Conservation (phyloP, 1,140 invertebrate species). For the Euwallacea fornicatus region DNA sequence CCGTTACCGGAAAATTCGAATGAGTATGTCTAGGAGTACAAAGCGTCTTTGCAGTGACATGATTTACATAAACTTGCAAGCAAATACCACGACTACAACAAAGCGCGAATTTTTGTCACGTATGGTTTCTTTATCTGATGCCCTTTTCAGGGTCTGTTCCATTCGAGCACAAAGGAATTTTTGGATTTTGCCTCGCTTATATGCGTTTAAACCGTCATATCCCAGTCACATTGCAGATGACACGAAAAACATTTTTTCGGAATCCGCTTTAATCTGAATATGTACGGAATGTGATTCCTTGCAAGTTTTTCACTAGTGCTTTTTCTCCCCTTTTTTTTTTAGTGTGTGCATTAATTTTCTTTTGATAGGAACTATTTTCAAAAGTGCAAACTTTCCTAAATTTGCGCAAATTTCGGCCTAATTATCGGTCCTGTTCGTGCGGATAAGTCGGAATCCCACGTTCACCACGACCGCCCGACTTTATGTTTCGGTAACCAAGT, state of each 20-base stretch:
- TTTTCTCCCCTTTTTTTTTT: no score
- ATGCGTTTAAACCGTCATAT: not conserved
- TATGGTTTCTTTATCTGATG: conserved; percentile 1
- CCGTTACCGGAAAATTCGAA: no score
- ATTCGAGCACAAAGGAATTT: conserved; percentile 1
- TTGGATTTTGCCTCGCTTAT: not conserved
- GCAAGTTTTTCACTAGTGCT: no score
- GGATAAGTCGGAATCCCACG: no score
- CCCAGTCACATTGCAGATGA: not conserved
- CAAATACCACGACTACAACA: not conserved
- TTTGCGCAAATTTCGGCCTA: no score
- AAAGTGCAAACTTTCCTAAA: no score
- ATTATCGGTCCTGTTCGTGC: no score
- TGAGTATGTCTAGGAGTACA: not conserved
- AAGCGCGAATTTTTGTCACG: conserved; percentile 4
- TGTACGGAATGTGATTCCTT: no score
- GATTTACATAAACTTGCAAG: not conserved
- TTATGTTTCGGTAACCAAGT: no score
- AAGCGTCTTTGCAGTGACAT: not conserved
- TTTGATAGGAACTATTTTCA: no score
- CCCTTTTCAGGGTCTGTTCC: not conserved
- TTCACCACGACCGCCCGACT: no score
- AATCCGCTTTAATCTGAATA: not conserved
- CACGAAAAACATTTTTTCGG: conserved; percentile 2
- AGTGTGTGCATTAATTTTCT: no score